Percentiles rank a stretch among this genome's conserved stretches.
Evolutionary conservation across 1,140 invertebrate species (phyloP).

Genomic region (Bombus vancouverensis): DNA sequence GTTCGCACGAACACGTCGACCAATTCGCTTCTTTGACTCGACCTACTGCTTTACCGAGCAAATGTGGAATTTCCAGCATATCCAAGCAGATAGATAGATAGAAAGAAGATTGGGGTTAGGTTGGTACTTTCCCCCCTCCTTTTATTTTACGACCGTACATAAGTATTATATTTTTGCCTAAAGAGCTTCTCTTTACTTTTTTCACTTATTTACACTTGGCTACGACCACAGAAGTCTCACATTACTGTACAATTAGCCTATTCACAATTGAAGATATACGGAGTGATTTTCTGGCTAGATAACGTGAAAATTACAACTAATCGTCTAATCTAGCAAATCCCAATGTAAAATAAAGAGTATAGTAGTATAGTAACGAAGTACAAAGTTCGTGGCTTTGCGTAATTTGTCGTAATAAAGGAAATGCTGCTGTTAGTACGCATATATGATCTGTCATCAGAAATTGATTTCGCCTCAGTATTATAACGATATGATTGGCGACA

Average conservation of each 20-base stretch:
- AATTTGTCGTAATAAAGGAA: no score
- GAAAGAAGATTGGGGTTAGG: not conserved
- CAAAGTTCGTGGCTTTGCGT: no score
- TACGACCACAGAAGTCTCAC: no score
- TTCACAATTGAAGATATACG: not conserved
- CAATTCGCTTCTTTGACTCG: slow-evolving; percentile 5
- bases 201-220: no score
- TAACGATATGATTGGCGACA: not conserved
- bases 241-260: not conserved
- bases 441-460: not conserved
- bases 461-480: not conserved
- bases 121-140: not conserved
- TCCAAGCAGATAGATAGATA: not conserved
- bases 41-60: not conserved
- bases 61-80: not conserved
- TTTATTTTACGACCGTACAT: not conserved
- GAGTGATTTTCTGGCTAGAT: no score
- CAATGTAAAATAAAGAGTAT: no score
- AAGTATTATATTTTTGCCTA: not conserved
- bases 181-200: no score
- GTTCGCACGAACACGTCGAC: slow-evolving; percentile 52
- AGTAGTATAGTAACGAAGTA: no score
- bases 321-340: no score
- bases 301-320: no score
- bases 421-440: no score